A percentile compares a stretch with the other conserved stretches of the same genome.
phyloP scores from a whole-genome alignment of 64 coral and sea anemone species.

The Dendronephthya gigantea region DNA sequence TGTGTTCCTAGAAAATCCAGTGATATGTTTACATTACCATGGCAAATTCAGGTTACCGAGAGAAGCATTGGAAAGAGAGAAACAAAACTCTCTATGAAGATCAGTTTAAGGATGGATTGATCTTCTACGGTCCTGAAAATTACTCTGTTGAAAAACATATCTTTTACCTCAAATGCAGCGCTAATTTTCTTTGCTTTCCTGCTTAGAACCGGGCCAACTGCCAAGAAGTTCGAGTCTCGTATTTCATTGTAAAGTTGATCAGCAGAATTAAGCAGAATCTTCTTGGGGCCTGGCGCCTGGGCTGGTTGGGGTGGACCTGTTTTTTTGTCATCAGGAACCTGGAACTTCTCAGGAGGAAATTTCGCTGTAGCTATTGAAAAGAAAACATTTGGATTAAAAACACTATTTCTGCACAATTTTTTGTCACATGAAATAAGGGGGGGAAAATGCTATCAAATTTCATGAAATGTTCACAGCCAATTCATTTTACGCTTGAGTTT shows the following conservation, averaged over 20 bases:
- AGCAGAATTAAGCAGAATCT: constrained; percentile 81
- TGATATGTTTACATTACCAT: not conserved
- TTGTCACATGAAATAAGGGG: no score
- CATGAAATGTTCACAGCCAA: no score
- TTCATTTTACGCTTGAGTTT: no score
- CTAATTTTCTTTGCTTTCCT: constrained; percentile 83
- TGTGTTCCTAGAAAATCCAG: constrained; percentile 60
- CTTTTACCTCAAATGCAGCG: constrained; percentile 89
- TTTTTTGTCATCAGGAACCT: constrained; percentile 67
- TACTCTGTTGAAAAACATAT: no score
- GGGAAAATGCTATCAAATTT: no score
- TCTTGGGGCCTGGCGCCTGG: constrained; percentile 56
- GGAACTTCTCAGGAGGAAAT: constrained; percentile 83
- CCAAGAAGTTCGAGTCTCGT: constrained; percentile 88
- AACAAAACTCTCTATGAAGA: no score
- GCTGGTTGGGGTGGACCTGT: constrained; percentile 44
- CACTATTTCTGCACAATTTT: no score
- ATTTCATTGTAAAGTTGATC: constrained; percentile 83
- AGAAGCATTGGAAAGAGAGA: not conserved
- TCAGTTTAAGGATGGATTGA: no score
- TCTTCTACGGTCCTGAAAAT: no score
- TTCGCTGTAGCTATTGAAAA: constrained; percentile 63
- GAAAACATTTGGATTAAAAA: not conserved
- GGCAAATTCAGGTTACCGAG: not conserved
- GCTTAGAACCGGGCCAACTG: constrained; percentile 73